These are phyloP conservation scores for Nipponacmea schrenckii DNA, from an alignment of 2,888 invertebrate genomes.

Conservation along the genomic window DNA sequence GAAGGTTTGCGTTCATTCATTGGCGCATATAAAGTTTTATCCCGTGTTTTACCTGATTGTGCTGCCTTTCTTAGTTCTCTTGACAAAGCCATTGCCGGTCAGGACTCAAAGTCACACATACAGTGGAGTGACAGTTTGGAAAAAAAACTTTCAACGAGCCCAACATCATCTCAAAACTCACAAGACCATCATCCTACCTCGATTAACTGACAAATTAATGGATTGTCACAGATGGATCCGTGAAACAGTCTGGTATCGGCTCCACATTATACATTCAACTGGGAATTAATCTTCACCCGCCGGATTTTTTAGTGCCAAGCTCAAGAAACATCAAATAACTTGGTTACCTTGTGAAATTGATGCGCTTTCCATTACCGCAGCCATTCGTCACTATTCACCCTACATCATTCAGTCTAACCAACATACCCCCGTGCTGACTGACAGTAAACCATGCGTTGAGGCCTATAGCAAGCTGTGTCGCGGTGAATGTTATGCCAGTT, in stretches of 20 bases:
- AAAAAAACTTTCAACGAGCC: slow-evolving; percentile 5
- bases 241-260: background rate
- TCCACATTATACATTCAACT: background rate
- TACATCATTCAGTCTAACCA: slow-evolving; percentile 38
- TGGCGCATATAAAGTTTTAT: too few species aligned
- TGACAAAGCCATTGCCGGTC: background rate
- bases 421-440: too few species aligned
- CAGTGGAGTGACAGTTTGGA: too few species aligned
- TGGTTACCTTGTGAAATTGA: slow-evolving; percentile 21
- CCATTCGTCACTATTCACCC: slow-evolving; percentile 39
- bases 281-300: background rate
- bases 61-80: background rate
- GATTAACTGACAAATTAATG: background rate
- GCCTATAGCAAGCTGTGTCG: too few species aligned
- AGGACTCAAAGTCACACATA: too few species aligned
- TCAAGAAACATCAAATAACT: background rate
- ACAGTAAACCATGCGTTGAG: too few species aligned
- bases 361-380: slow-evolving; percentile 20
- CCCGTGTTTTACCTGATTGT: background rate
- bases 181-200: background rate
- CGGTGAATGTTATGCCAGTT: too few species aligned
- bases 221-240: background rate
- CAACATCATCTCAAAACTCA: background rate
- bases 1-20: background rate
- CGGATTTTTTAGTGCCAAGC: slow-evolving; percentile 10